Evolutionary conservation across 1,140 invertebrate genomes (phyloP), one percentile per base, ranked within the genome.

Genomic region (Brachystomella parvula): DNA sequence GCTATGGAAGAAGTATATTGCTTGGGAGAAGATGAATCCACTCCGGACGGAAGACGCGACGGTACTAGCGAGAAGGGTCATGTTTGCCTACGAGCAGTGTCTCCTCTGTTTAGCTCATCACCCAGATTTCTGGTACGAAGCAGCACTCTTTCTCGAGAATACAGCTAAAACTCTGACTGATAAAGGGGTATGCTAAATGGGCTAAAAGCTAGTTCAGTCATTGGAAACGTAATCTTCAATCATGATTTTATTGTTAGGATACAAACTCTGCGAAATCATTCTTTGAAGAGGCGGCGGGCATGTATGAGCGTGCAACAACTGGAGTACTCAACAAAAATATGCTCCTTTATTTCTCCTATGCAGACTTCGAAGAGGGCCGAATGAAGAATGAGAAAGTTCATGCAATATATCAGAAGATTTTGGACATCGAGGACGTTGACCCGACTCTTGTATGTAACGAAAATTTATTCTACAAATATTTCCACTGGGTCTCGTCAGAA

Each of bases 1-100:
- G 74, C 76, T 98, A n/a, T 99, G 97, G 96, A 97, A 97, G 78
- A 97, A 97, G 75, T 99, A 98, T 75, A 98, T 99, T 67, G 81
- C 86, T 2, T 99, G 95, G 90, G 97, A 99, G 79, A 92, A 96
- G 70, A 87, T 86, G 29, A 99, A 99, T 82, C 96, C 97, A 0
- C 79, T 99, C 15, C 82, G 94, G 57, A 94, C 91, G 0, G 96
- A 99, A 78, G 96, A 99, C 75, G 91, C 93, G 0, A 88, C 91
- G 0, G 76, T 96, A 0, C 87, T 98, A 1, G 95, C 94, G 0
- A 86, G 91, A 64, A 79, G 96, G 75, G 95, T 98, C 0, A 95
- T 98, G 85, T 99, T 98, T 82, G 96, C 96, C 0, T 96, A 97
- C 71, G 96, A 99, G 76, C 96, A 99, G 78, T 96, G 94, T 76